Evolutionary conservation across 2,888 invertebrate species (phyloP).

Genomic region (Salticus scenicus): DNA sequence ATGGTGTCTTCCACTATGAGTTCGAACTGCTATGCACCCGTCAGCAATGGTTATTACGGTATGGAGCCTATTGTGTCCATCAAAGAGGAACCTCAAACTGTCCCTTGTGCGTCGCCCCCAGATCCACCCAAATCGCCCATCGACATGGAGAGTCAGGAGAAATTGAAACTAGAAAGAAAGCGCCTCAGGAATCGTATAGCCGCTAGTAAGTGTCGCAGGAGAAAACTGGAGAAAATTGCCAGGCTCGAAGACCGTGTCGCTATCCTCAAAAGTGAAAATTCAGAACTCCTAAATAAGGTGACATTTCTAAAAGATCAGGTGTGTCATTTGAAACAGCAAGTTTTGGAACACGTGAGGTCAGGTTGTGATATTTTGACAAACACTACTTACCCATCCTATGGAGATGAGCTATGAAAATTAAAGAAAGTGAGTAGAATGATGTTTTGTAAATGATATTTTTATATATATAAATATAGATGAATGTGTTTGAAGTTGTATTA

Average conservation of each 20-base stretch:
- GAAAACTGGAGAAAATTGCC: conserved; percentile 96
- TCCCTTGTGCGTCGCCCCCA: conserved; percentile 84
- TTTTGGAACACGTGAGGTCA: conserved; percentile 92
- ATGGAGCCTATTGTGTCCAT: conserved; percentile 70
- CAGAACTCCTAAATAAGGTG: conserved; percentile 87
- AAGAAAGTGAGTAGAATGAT: conserved; percentile 34
- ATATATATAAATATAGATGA: conserved; percentile 21
- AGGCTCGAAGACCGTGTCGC: conserved; percentile 96
- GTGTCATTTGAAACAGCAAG: conserved; percentile 91
- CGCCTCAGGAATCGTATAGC: conserved; percentile 96
- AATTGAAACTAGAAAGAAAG: conserved; percentile 96
- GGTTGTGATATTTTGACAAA: conserved; percentile 86
- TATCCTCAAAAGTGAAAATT: conserved; percentile 90
- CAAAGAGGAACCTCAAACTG: conserved; percentile 95
- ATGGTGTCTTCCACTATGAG: conserved; percentile 32
- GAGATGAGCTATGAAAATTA: conserved; percentile 18
- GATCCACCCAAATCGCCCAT: conserved; percentile 84
- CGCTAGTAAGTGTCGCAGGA: conserved; percentile 95
- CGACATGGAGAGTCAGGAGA: conserved; percentile 96
- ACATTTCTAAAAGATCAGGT: conserved; percentile 92
- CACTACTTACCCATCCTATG: neutral
- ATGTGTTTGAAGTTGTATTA: no score
- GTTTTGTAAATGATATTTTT: conserved; percentile 34
- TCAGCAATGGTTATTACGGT: conserved; percentile 13
- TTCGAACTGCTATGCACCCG: conserved; percentile 26